These are phyloP conservation scores for Enteromius paludinosus DNA, from an alignment of 2,797 vertebrate species.

Conservation along the genomic window DNA sequence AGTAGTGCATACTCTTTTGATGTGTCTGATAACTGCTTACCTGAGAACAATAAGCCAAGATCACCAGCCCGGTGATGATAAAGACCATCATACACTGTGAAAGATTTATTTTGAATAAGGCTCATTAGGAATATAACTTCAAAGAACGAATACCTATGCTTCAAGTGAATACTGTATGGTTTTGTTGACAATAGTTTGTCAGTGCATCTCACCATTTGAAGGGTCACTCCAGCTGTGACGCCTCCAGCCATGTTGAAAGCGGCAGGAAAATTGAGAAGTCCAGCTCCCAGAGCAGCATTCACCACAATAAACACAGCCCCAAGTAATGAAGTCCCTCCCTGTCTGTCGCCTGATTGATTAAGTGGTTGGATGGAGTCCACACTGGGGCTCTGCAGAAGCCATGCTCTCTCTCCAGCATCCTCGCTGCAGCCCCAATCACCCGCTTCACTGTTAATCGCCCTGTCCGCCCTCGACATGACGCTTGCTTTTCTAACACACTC, in stretches of 20 bases:
- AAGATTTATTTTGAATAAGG: slow-evolving; percentile 1
- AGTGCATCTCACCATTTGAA: slow-evolving; percentile 89
- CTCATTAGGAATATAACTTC: background rate
- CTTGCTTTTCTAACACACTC: slow-evolving; percentile 27
- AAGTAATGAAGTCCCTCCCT: slow-evolving; percentile 76
- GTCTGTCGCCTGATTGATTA: slow-evolving; percentile 65
- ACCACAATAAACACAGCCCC: slow-evolving; percentile 95
- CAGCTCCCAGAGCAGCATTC: slow-evolving; percentile 93
- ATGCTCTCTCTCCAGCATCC: slow-evolving; percentile 88
- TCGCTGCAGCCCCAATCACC: slow-evolving; percentile 83
- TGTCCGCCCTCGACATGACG: slow-evolving; percentile 50
- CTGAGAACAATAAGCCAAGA: slow-evolving; percentile 94
- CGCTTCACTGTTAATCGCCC: slow-evolving; percentile 86
- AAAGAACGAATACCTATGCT: background rate
- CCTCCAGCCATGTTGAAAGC: slow-evolving; percentile 94
- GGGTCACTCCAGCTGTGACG: slow-evolving; percentile 82
- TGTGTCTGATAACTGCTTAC: slow-evolving; percentile 61
- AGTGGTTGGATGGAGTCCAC: slow-evolving; percentile 79
- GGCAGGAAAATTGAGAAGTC: slow-evolving; percentile 95
- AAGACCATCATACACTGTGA: slow-evolving; percentile 91
- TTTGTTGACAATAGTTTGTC: background rate
- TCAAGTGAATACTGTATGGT: background rate
- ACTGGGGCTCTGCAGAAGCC: slow-evolving; percentile 90
- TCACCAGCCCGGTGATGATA: slow-evolving; percentile 93
- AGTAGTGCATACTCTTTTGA: background rate